phyloP scores from a whole-genome alignment of 2,888 invertebrate species.

The Holacanthella duospinosa region DNA sequence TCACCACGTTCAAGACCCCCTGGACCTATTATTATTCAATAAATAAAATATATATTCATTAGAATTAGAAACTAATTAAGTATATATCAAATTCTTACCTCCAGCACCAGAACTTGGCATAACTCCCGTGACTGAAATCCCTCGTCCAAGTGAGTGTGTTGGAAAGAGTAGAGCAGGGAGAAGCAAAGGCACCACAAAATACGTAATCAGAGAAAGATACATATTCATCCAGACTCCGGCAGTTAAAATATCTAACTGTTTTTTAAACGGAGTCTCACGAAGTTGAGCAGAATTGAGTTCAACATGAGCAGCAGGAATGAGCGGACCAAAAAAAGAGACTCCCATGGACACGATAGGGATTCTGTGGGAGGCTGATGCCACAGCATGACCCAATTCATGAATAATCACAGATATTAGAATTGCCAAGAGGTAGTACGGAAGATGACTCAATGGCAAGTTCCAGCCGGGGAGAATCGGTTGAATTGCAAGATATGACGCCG shows the following conservation, averaged over 20 bases:
- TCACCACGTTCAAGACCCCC: conserved; percentile 34
- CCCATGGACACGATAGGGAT: conserved; percentile 35
- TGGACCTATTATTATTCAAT: conserved; percentile 21
- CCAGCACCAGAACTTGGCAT: conserved; percentile 32
- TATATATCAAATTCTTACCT: conserved; percentile 24
- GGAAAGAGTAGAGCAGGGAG: conserved; percentile 33
- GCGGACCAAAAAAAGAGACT: conserved; percentile 35
- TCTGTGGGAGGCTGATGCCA: conserved; percentile 35
- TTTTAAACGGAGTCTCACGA: conserved; percentile 28
- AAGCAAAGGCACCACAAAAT: conserved; percentile 33
- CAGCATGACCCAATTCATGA: conserved; percentile 36
- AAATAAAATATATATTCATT: background rate
- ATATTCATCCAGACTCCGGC: conserved; percentile 37
- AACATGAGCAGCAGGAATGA: conserved; percentile 34
- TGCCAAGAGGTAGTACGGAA: conserved; percentile 36
- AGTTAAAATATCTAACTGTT: conserved; percentile 36
- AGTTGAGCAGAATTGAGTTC: conserved; percentile 35
- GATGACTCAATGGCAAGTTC: conserved; percentile 34
- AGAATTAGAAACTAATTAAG: background rate
- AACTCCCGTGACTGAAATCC: conserved; percentile 33
- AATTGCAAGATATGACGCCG: conserved; percentile 29
- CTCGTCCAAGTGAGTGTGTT: conserved; percentile 32
- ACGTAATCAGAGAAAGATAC: conserved; percentile 33
- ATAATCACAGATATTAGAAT: conserved; percentile 36
- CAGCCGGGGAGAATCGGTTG: conserved; percentile 36